Evolutionary conservation across 2,888 invertebrate species (phyloP).

Genomic region (Cryptosula pallasiana): DNA sequence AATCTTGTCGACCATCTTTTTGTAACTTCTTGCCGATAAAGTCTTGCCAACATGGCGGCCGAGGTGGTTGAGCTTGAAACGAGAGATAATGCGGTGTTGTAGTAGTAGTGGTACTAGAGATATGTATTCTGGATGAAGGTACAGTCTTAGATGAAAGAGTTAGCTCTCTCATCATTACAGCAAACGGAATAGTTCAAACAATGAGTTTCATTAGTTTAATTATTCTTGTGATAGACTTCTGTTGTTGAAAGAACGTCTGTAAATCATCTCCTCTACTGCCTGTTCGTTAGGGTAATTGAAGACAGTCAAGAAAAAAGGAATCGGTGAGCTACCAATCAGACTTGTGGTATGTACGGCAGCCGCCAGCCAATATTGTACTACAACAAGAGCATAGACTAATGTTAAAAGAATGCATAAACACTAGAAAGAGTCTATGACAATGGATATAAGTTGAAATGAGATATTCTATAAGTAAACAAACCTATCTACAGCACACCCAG

Average conservation of each 20-base stretch:
- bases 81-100: conserved; percentile 1
- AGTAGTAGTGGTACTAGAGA: neutral
- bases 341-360: neutral
- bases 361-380: neutral
- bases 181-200: neutral
- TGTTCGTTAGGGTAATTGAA: neutral
- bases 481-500: neutral
- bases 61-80: neutral
- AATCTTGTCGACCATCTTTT: neutral
- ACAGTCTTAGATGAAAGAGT: neutral
- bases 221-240: too few relatives aligned
- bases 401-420: conserved; percentile 9
- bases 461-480: conserved; percentile 14
- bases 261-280: too few relatives aligned
- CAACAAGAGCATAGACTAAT: too few relatives aligned
- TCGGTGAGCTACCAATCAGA: neutral
- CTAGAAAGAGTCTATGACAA: neutral
- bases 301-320: neutral
- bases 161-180: conserved; percentile 8
- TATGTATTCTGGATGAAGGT: conserved; percentile 9
- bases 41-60: conserved; percentile 18
- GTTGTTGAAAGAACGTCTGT: too few relatives aligned
- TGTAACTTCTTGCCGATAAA: conserved; percentile 3
- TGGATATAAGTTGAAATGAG: neutral
- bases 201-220: neutral